These are phyloP conservation scores for Drepana arcuata DNA, from an alignment of 1,140 invertebrate genomes.

Conservation along the genomic window DNA sequence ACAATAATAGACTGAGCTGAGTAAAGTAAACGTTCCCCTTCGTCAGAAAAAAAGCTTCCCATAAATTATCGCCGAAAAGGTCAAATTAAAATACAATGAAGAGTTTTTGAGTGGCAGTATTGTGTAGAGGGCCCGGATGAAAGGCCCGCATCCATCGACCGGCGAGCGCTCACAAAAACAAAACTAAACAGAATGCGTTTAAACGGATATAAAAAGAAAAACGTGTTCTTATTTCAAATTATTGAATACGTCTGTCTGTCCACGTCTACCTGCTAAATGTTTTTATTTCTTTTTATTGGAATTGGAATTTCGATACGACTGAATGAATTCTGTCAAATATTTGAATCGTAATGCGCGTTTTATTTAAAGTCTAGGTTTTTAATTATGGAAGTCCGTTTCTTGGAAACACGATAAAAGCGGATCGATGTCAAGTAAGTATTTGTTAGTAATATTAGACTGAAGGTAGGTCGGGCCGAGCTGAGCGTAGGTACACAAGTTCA, in stretches of 20 bases:
- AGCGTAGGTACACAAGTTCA: conserved; percentile 49
- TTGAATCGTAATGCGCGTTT: conserved; percentile 9
- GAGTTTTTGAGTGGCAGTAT: conserved; percentile 70
- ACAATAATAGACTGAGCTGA: conserved; percentile 63
- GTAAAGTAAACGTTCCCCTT: conserved; percentile 61
- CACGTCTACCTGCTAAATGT: conserved; percentile 64
- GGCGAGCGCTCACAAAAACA: conserved; percentile 59
- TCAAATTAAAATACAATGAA: conserved; percentile 73
- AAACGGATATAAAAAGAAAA: conserved; percentile 70
- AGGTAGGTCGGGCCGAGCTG: too few relatives aligned
- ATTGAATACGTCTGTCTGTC: conserved; percentile 69
- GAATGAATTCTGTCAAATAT: conserved; percentile 41
- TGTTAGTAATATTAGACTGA: conserved; percentile 61
- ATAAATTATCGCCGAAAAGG: conserved; percentile 71
- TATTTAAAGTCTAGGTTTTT: neutral
- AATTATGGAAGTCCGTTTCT: conserved; percentile 1
- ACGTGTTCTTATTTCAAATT: conserved; percentile 69
- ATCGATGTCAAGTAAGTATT: conserved; percentile 55
- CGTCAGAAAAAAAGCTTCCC: conserved; percentile 51
- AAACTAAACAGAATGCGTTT: conserved; percentile 70
- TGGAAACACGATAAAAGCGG: conserved; percentile 14
- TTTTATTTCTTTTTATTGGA: conserved; percentile 46
- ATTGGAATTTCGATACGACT: conserved; percentile 49
- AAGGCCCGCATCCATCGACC: conserved; percentile 58
- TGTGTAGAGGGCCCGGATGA: conserved; percentile 62